Percentiles rank a stretch among this genome's conserved stretches.
Conservation (phyloP, 2,797 vertebrate genomes). For the Hemitrygon akajei region DNA sequence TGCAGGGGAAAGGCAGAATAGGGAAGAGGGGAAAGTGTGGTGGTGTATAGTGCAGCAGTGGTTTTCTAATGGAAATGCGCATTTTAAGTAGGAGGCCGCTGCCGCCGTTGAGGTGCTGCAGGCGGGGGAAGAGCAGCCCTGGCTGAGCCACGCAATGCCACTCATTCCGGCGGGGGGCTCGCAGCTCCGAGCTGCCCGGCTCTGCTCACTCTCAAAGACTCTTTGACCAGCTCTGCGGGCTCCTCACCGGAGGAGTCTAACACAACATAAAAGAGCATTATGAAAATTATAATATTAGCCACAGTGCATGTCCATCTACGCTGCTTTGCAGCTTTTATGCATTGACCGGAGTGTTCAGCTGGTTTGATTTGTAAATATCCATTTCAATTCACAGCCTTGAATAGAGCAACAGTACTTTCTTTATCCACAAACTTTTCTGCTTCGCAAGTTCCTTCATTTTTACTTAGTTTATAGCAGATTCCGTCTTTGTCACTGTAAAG, state of each 20-base stretch:
- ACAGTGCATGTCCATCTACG: slow-evolving; percentile 59
- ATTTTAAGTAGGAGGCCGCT: slow-evolving; percentile 20
- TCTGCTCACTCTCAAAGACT: slow-evolving; percentile 58
- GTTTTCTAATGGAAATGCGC: slow-evolving; percentile 15
- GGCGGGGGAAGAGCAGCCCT: slow-evolving; percentile 41
- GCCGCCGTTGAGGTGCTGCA: slow-evolving; percentile 33
- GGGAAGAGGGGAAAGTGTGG: not conserved
- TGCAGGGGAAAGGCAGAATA: too few relatives aligned
- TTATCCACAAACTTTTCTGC: slow-evolving; percentile 51
- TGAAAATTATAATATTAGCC: slow-evolving; percentile 69
- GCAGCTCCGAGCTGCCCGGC: slow-evolving; percentile 50
- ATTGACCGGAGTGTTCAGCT: slow-evolving; percentile 60
- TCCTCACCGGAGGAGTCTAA: slow-evolving; percentile 62
- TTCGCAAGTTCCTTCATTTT: slow-evolving; percentile 35
- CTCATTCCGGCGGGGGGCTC: slow-evolving; percentile 61
- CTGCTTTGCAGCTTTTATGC: slow-evolving; percentile 61
- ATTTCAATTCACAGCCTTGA: slow-evolving; percentile 59
- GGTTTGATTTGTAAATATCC: slow-evolving; percentile 60
- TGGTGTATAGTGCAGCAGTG: not conserved
- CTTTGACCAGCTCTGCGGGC: slow-evolving; percentile 65
- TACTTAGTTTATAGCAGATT: slow-evolving; percentile 40
- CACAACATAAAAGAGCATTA: slow-evolving; percentile 67
- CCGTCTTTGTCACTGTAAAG: slow-evolving; percentile 40
- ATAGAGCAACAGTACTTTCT: slow-evolving; percentile 60
- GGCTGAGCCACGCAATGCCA: slow-evolving; percentile 58